Evolutionary conservation across 2,888 invertebrate genomes (phyloP).

Genomic region (Ramazzottius varieornatus): DNA sequence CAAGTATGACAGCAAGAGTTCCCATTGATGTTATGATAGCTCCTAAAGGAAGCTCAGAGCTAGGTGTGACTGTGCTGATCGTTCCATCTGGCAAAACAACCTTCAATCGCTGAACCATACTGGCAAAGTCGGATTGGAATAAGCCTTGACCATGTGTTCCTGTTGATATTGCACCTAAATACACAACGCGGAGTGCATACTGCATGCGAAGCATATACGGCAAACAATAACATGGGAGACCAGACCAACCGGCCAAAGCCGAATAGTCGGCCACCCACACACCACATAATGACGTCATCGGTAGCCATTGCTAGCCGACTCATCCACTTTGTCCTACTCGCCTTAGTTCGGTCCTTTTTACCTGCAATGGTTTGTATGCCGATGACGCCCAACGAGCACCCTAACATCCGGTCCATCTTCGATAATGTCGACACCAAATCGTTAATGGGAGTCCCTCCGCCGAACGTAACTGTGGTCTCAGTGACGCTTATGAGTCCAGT

Average conservation of each 20-base stretch:
- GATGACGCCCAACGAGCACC: slow-evolving; percentile 2
- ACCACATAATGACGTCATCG: no score
- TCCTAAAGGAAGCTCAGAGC: background rate
- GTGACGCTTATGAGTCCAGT: background rate
- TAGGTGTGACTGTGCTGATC: background rate
- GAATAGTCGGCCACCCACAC: no score
- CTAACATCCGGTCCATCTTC: background rate
- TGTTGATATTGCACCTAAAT: background rate
- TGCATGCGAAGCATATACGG: no score
- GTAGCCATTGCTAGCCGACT: no score
- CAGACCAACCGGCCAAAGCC: no score
- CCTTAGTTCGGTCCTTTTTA: no score
- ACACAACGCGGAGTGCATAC: no score
- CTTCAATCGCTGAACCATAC: background rate
- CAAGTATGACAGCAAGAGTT: background rate
- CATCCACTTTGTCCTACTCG: no score
- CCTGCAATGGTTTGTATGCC: slow-evolving; percentile 2
- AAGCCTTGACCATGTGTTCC: slow-evolving; percentile 4
- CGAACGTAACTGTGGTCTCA: background rate
- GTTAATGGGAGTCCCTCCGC: background rate
- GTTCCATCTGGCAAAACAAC: background rate
- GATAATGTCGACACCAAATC: background rate
- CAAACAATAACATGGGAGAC: no score
- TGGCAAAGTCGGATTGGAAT: background rate
- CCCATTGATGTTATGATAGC: background rate